Evolutionary conservation across 2,888 invertebrate species (phyloP).

Genomic region (Parasteatoda lunata): DNA sequence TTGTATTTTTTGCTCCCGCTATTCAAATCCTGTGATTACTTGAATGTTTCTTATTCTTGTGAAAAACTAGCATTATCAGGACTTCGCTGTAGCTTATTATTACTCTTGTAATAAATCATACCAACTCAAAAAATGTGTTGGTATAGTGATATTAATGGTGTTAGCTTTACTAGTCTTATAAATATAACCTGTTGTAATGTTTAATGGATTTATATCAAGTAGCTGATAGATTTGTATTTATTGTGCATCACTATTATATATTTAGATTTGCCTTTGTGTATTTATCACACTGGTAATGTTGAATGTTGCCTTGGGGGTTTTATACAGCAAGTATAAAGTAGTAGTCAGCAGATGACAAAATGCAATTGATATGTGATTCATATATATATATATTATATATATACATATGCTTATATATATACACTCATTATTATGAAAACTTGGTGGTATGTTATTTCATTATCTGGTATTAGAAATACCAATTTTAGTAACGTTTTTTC

Average conservation of each 20-base stretch:
- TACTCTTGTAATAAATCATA: conserved; percentile 59
- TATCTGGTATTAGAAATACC: conserved; percentile 29
- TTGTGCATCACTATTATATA: conserved; percentile 60
- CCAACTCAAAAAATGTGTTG: conserved; percentile 61
- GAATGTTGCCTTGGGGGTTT: conserved; percentile 66
- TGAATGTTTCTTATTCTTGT: too few relatives aligned
- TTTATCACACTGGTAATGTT: conserved; percentile 42
- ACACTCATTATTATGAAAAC: conserved; percentile 41
- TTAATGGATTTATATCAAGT: conserved; percentile 66
- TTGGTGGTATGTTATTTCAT: conserved; percentile 51
- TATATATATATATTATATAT: conserved; percentile 55
- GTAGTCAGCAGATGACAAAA: conserved; percentile 30
- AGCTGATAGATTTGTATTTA: conserved; percentile 67
- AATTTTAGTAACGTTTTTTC: conserved; percentile 55
- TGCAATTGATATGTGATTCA: conserved; percentile 59
- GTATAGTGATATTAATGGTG: conserved; percentile 66
- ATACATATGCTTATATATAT: conserved; percentile 29
- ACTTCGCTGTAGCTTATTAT: conserved; percentile 5
- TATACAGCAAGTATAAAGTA: conserved; percentile 63
- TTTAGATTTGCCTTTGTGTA: conserved; percentile 52
- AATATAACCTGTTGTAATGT: conserved; percentile 63
- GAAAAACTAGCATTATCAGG: too few relatives aligned
- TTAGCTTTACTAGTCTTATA: conserved; percentile 68
- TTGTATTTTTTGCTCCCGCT: too few relatives aligned
- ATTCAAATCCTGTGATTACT: too few relatives aligned